Base-by-base conservation (phyloP, 2,888 invertebrate genomes). In the Neria commutata region DNA sequence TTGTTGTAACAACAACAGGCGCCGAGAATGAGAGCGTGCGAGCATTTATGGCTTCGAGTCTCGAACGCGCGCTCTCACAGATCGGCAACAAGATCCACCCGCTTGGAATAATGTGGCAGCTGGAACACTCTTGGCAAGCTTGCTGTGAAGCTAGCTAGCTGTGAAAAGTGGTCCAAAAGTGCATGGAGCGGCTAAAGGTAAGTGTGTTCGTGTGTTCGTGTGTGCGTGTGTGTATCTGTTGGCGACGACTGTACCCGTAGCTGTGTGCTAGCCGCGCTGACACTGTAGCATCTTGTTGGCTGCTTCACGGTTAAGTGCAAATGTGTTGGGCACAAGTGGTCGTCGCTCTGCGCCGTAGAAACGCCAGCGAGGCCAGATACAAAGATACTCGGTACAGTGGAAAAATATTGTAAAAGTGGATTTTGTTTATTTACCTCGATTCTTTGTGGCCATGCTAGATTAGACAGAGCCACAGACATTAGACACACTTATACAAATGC, bases 201-300 rank as follows among this genome's bases (percentile, higher is more conserved):
- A 37, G 3, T n/a, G n/a, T 29, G 29, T 29, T 37, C 37, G 37
- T 24, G 16, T 29, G 33, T 33, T 1, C 23, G 14, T 23, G 46
- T 54, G 3, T 54, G 37, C 25, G 46, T 47, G 33, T 26, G 19
- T 53, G 29, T 45, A 26, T n/a, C 25, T 10, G 26, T 26, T n/a
- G 19, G 6, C 29, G 46, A 46, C 33, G 54, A 54, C 54, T 54
- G 54, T 54, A 54, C 54, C 46, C 29, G 10, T 17, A 6, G 3
- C 51, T 37, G 40, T 51, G 24, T 34, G 37, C 24, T n/a, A n/a
- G 23, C 24, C 24, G 11, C 50, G 29, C 26, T 58, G 42, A 24
- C n/a, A 24, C 14, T 51, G 33, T 14, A 8, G 29, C 11, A 29
- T 29, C 29, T 29, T 5, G 6, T 29, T 37, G 37, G 37, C 8